Base-by-base conservation (phyloP, 2,113 vertebrate genomes). In the Paratilapia polleni region DNA sequence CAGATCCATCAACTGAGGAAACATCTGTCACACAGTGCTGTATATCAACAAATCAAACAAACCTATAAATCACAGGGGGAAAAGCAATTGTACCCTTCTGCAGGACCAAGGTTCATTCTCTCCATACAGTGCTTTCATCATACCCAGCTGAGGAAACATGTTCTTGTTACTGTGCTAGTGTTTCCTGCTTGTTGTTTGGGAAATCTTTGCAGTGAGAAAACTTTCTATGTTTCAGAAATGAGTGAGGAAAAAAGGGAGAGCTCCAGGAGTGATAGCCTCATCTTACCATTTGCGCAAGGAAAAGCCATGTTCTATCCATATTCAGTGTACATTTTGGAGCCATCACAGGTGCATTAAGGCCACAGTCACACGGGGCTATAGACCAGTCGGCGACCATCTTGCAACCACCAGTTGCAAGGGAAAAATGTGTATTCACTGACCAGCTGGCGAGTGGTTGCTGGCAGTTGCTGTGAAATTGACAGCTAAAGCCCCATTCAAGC, bases 41-140 rank as follows among this genome's bases (percentile, higher is more conserved):
- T 63, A 36, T 62, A 59, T 58, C 19, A 54, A 74, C 61, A 86
- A 88, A 80, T 85, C 68, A 36, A 81, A 60, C 66, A 83, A 70
- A 68, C 28, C 47, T 57, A 58, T 84, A 52, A 41, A 78, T 60
- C 22, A 19, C 41, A 64, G 7, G 70, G 41, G 57, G 63, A 47
- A 77, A 60, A 84, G 60, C 54, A 60, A 61, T 41, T 41, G 12
- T 57, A 38, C 12, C 34, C 43, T 28, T 52, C 49, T 62, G 59
- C 47, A 73, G 15, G 36, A 28, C 20, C 57, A 68, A 34, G 41
- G 22, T 10, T 78, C 24, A 73, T 3, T 38, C 41, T 80, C 20
- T 70, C 26, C 22, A 20, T 75, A 36, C 14, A 41, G 49, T 24
- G 19, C 57, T 78, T 61, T 77, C 74, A 62, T 82, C 78, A 58